phyloP scores from a whole-genome alignment of 2,113 vertebrate species.

The Mandrillus leucophaeus region DNA sequence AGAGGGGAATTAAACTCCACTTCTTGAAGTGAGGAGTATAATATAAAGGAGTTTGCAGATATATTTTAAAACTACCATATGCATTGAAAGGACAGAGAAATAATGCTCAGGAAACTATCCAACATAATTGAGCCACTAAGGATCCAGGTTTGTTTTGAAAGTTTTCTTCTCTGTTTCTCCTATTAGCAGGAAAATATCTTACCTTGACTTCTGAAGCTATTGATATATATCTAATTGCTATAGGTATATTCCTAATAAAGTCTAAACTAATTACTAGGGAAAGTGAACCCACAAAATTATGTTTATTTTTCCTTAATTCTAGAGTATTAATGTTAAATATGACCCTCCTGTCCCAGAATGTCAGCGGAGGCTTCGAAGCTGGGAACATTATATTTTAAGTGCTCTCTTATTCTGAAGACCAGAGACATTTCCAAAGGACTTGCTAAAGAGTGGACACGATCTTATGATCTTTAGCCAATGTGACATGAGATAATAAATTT shows the following conservation, averaged over 20 bases:
- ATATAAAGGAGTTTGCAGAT: neutral
- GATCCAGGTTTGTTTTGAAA: neutral
- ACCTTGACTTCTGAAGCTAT: neutral
- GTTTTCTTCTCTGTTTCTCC: neutral
- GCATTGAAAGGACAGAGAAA: neutral
- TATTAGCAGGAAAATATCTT: neutral
- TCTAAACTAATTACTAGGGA: neutral
- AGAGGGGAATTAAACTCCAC: neutral
- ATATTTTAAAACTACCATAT: neutral
- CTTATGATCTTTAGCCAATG: neutral
- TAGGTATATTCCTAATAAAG: neutral
- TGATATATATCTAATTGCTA: neutral
- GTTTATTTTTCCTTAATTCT: neutral
- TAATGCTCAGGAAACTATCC: neutral
- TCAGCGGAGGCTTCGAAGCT: neutral
- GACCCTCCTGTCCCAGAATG: neutral
- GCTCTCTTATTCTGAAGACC: neutral
- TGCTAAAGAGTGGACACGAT: neutral
- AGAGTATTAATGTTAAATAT: neutral
- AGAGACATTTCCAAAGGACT: neutral
- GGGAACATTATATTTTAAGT: neutral
- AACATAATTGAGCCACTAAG: neutral
- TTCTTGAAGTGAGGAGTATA: neutral
- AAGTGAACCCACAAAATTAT: neutral
- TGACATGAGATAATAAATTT: neutral